A percentile compares a stretch with the other conserved stretches of the same genome.
Conservation (phyloP, 2,888 invertebrate species). For the Campopleginae sp. region DNA sequence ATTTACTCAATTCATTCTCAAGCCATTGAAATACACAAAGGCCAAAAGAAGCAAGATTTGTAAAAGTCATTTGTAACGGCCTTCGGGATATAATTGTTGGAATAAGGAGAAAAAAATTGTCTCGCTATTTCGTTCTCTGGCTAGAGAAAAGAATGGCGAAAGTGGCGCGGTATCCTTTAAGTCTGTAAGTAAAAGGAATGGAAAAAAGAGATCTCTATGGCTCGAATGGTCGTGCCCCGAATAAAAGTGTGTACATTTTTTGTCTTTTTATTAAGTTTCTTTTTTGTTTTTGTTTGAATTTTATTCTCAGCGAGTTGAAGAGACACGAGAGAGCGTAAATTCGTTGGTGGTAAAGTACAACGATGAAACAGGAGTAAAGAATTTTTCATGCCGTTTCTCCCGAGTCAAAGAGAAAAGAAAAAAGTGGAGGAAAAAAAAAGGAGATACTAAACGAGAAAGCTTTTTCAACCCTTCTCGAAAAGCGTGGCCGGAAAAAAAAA, state of each 20-base stretch:
- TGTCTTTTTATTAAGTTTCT: background rate
- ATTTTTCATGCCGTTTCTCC: slow-evolving; percentile 40
- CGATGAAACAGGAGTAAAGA: slow-evolving; percentile 52
- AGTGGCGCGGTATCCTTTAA: background rate
- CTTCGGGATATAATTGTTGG: background rate
- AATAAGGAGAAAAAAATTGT: background rate
- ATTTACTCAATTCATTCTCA: background rate
- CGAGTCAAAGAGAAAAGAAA: background rate
- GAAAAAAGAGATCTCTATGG: background rate
- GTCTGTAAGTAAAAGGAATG: background rate
- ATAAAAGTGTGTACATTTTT: slow-evolving; percentile 21
- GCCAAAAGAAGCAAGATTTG: background rate
- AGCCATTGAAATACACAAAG: background rate
- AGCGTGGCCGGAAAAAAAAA: slow-evolving; percentile 48
- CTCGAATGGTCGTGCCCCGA: background rate
- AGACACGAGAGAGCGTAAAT: slow-evolving; percentile 40
- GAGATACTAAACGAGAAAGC: background rate
- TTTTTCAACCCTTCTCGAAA: slow-evolving; percentile 37
- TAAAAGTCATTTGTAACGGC: slow-evolving; percentile 8
- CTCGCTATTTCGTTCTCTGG: background rate
- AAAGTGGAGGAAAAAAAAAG: background rate
- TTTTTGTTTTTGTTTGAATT: background rate
- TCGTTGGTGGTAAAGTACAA: slow-evolving; percentile 49
- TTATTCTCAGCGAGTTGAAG: background rate
- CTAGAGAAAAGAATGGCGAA: background rate